Evolutionary conservation across 1,140 invertebrate species (phyloP), one percentile per base, ranked within the genome.

Genomic region (Eubasilissa regina): DNA sequence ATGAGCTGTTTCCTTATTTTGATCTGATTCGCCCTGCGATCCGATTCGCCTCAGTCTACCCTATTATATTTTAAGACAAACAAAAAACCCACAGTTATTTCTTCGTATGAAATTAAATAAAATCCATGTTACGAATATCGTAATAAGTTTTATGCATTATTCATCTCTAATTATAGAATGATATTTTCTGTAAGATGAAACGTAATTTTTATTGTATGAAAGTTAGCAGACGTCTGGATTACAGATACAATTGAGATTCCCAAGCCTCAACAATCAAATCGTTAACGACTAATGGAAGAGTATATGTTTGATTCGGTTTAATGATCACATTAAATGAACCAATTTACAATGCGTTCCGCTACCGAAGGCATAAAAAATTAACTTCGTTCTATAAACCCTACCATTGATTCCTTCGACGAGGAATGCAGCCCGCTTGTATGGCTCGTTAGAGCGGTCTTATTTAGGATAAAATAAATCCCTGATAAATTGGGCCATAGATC

Each of bases 261-360:
- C 64, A 10, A 47, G n/a, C 7, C 44, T 45, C 64, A 68, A 68
- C 64, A 80, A 82, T 82, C 81, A 53, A 48, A 74, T 80, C 78
- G 78, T 80, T 82, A 80, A 75, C 68, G 64, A 62, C 73, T 79
- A 82, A 82, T 80, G 78, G 78, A 77, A 68, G 81, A 58, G 78
- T 75, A 70, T 75, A 56, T 68, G 56, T 79, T 82, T 82, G 74
- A 82, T 82, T 80, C 81, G 77, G 66, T 64, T 80, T 82, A 82
- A 82, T 82, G 81, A 68, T 47, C 72, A 62, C 81, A 80, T 80
- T 78, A 77, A 82, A 78, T 80, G 81, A 75, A 74, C 77, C 81
- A 80, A 79, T 82, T 78, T 82, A 82, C 77, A 77, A 51, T 72
- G 66, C 73, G 60, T 25, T 75, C 58, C 21, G 77, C 80, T 81